A percentile compares a stretch with the other conserved stretches of the same genome.
Conservation (phyloP, 2,797 vertebrate species). For the Rhinophrynus dorsalis region DNA sequence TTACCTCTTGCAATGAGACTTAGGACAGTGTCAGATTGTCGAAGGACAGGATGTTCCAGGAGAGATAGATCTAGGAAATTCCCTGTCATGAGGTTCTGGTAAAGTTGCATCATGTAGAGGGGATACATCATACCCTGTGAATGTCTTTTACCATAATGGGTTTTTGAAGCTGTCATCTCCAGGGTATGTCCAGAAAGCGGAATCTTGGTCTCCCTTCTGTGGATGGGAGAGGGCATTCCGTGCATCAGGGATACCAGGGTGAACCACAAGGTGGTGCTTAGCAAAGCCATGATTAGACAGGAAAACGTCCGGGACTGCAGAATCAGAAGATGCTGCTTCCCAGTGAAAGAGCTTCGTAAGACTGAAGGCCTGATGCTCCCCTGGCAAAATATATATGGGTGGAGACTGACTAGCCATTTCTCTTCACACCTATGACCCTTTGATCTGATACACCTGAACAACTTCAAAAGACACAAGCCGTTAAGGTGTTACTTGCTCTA, state of each 20-base stretch:
- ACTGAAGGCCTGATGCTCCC: no score
- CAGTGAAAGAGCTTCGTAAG: not conserved
- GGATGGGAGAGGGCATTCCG: slow-evolving; percentile 2
- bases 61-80: slow-evolving; percentile 39
- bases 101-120: slow-evolving; percentile 83
- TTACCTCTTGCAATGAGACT: no score
- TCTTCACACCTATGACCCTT: slow-evolving; percentile 47
- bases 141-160: no score
- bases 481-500: slow-evolving; percentile 66
- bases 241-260: not conserved
- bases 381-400: no score
- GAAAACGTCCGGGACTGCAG: no score
- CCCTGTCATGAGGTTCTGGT: slow-evolving; percentile 63
- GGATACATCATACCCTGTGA: slow-evolving; percentile 60
- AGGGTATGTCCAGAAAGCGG: not conserved
- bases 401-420: no score
- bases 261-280: not conserved
- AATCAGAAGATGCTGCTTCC: not conserved
- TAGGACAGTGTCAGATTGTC: slow-evolving; percentile 69
- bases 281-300: not conserved
- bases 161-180: not conserved
- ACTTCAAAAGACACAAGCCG: slow-evolving; percentile 53
- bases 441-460: slow-evolving; percentile 49
- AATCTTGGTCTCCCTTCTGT: slow-evolving; percentile 4
- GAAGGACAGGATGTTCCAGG: slow-evolving; percentile 51